Evolutionary conservation across 1,140 invertebrate species (phyloP).

Genomic region (Onthophagus taurus): DNA sequence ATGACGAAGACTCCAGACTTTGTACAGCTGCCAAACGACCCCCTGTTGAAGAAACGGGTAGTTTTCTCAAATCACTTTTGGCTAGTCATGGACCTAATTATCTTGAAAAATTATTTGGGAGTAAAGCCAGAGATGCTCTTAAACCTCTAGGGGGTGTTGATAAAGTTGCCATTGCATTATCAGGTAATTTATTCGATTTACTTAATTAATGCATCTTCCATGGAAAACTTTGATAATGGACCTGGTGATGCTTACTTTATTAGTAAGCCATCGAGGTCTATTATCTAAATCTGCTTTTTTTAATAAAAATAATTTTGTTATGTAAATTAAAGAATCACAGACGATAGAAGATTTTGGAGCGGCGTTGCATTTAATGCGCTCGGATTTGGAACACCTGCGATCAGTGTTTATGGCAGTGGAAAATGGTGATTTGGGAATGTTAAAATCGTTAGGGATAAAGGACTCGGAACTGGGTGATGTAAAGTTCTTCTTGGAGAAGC

Average conservation of each 20-base stretch:
- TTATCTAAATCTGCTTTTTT: not conserved
- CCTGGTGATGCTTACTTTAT: too few species aligned
- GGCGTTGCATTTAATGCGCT: conserved; percentile 73
- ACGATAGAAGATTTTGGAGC: conserved; percentile 91
- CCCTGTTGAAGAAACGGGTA: conserved; percentile 91
- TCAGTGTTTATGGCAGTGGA: conserved; percentile 95
- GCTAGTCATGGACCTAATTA: conserved; percentile 94
- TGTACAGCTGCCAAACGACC: conserved; percentile 95
- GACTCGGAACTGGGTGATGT: conserved; percentile 94
- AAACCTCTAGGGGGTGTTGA: conserved; percentile 85
- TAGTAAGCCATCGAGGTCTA: not conserved
- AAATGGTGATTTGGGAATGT: conserved; percentile 86
- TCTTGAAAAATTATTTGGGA: conserved; percentile 89
- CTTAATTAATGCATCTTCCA: too few species aligned
- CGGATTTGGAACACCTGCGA: conserved; percentile 83
- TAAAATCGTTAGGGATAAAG: conserved; percentile 89
- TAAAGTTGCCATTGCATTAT: conserved; percentile 87
- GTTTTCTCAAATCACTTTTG: conserved; percentile 84
- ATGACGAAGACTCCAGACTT: conserved; percentile 77
- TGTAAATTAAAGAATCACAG: conserved; percentile 71
- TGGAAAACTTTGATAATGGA: too few species aligned
- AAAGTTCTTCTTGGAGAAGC: conserved; percentile 93
- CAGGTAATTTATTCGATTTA: conserved; percentile 50
- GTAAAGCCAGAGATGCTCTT: conserved; percentile 83
- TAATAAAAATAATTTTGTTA: conserved; percentile 5